Conservation (phyloP, 2,888 invertebrate species). For the Drosophila kuntzei region DNA sequence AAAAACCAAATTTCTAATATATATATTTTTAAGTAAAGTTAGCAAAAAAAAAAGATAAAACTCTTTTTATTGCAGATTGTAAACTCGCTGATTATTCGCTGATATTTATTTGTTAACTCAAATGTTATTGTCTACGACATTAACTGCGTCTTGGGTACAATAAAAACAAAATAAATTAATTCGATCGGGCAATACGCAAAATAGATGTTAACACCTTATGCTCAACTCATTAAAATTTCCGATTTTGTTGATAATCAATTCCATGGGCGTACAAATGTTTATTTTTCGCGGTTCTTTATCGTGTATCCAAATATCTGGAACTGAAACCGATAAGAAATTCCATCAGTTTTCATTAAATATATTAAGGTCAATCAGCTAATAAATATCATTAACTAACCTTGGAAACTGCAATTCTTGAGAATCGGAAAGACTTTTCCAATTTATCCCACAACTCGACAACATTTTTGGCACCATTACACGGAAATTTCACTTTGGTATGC, state of each 20-base stretch:
- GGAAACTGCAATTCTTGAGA: slow-evolving; percentile 43
- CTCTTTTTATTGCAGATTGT: slow-evolving; percentile 14
- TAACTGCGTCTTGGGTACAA: slow-evolving; percentile 8
- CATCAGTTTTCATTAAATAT: not conserved
- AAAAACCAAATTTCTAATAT: no score
- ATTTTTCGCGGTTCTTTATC: slow-evolving; percentile 35
- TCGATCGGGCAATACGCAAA: slow-evolving; percentile 28
- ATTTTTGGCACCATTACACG: slow-evolving; percentile 33
- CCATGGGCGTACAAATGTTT: slow-evolving; percentile 44
- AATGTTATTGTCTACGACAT: slow-evolving; percentile 37
- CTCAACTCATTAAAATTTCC: slow-evolving; percentile 28
- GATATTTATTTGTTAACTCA: slow-evolving; percentile 6
- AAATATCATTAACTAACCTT: slow-evolving; percentile 39
- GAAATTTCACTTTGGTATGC: slow-evolving; percentile 54
- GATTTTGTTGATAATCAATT: slow-evolving; percentile 53
- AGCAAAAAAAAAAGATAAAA: slow-evolving; percentile 8
- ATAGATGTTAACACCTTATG: slow-evolving; percentile 43
- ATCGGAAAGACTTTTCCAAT: not conserved
- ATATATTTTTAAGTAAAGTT: slow-evolving; percentile 1
- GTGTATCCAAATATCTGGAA: slow-evolving; percentile 9
- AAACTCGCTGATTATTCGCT: slow-evolving; percentile 14
- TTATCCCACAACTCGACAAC: not conserved
- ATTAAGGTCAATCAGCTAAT: slow-evolving; percentile 30
- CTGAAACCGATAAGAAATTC: slow-evolving; percentile 38
- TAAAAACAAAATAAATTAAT: slow-evolving; percentile 23